Conservation (phyloP, 2,888 invertebrate species). For the Lobophora halterata region DNA sequence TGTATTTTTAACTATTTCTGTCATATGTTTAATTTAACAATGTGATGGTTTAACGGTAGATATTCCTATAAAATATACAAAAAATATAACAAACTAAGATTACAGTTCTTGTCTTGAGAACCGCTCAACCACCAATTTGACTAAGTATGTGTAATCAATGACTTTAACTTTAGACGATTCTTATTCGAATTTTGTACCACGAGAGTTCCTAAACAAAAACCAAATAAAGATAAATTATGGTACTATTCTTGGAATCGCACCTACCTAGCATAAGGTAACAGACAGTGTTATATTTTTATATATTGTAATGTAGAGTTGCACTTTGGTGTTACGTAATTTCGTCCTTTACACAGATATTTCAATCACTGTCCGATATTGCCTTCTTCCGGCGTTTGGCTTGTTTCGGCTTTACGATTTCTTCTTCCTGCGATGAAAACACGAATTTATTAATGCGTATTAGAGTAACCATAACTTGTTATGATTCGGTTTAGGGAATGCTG, state of each 20-base stretch:
- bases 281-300: constrained; percentile 53
- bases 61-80: constrained; percentile 25
- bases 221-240: constrained; percentile 47
- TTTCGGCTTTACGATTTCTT: constrained; percentile 94
- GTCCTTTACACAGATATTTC: constrained; percentile 79
- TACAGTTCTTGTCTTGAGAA: constrained; percentile 9
- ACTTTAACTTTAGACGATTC: constrained; percentile 17
- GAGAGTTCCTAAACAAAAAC: constrained; percentile 31
- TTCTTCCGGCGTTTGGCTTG: constrained; percentile 96
- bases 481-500: too few species aligned
- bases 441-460: background rate
- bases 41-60: constrained; percentile 22
- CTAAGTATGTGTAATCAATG: constrained; percentile 16
- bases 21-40: constrained; percentile 19
- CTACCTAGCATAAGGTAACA: constrained; percentile 57
- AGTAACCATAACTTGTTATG: too few species aligned
- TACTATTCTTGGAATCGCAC: constrained; percentile 69
- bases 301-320: constrained; percentile 77
- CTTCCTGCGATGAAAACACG: constrained; percentile 83
- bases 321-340: constrained; percentile 79
- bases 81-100: constrained; percentile 29
- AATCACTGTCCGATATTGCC: constrained; percentile 95
- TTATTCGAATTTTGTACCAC: constrained; percentile 26
- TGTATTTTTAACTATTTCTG: constrained; percentile 13
- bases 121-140: constrained; percentile 25